phyloP scores from a whole-genome alignment of 2,797 vertebrate species.

The Nyctibius grandis region DNA sequence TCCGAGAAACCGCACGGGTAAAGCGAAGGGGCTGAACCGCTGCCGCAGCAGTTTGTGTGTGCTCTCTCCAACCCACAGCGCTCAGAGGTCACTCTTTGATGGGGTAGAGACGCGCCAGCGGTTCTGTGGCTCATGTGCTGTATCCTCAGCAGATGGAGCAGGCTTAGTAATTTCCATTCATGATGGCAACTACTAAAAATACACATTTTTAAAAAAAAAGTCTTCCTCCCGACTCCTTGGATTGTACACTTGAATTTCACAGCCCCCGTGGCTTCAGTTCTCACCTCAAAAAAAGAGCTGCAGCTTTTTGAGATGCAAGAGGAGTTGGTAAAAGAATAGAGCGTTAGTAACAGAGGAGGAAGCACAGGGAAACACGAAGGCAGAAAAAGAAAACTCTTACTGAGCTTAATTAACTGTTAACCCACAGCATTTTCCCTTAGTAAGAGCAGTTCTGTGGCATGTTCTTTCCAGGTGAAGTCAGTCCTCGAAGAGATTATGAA shows the following conservation, averaged over 20 bases:
- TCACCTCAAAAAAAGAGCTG: not conserved
- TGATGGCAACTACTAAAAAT: not conserved
- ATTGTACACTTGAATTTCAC: not conserved
- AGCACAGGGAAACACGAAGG: not conserved
- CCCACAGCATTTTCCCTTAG: not conserved
- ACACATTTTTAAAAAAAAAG: not conserved
- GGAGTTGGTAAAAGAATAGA: not conserved
- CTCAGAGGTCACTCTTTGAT: no score
- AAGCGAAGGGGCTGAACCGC: not conserved
- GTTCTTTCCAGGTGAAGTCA: slow-evolving; percentile 66
- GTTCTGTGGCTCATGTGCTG: rapidly evolving
- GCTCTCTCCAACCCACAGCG: no score
- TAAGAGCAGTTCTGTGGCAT: not conserved
- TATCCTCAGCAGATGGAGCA: not conserved
- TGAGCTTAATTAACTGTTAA: not conserved
- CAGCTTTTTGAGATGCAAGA: not conserved
- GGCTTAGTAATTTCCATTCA: not conserved
- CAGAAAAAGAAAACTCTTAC: not conserved
- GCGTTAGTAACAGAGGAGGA: not conserved
- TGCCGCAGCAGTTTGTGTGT: not conserved
- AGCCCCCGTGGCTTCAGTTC: not conserved
- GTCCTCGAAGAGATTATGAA: slow-evolving; percentile 72
- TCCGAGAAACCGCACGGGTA: not conserved
- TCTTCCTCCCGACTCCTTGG: not conserved
- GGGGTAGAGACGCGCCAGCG: not conserved